Evolutionary conservation across 2,113 vertebrate genomes (phyloP).

Genomic region (Equus quagga): DNA sequence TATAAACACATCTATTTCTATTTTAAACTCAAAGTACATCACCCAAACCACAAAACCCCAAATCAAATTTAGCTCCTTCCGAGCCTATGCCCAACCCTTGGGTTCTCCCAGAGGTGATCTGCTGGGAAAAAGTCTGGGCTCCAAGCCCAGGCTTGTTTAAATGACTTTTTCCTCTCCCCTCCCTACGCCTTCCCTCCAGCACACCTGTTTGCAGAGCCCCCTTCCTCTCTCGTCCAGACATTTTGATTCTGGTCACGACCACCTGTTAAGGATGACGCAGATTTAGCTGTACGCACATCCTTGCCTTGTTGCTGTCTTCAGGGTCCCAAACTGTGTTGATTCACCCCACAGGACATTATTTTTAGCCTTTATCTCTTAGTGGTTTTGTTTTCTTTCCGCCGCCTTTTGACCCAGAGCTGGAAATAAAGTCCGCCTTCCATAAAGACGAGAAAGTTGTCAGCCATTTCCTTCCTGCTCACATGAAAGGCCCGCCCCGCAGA

Average conservation of each 20-base stretch:
- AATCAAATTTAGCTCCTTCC: conserved; percentile 75
- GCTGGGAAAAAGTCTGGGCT: conserved; percentile 77
- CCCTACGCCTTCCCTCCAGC: conserved; percentile 56
- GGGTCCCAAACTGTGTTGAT: conserved; percentile 64
- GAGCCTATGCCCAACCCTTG: not conserved
- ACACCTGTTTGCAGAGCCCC: conserved; percentile 71
- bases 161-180: conserved; percentile 55
- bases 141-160: conserved; percentile 23
- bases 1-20: conserved; percentile 72
- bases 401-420: conserved; percentile 79
- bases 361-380: conserved; percentile 80
- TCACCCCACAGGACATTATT: conserved; percentile 73
- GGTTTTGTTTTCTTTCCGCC: conserved; percentile 79
- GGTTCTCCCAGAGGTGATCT: conserved; percentile 58
- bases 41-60: conserved; percentile 72
- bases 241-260: conserved; percentile 56
- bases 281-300: conserved; percentile 79
- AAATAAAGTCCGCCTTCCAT: conserved; percentile 81
- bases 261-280: conserved; percentile 82
- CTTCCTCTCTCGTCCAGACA: conserved; percentile 58
- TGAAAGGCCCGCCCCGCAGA: conserved; percentile 17
- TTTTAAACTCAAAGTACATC: conserved; percentile 74
- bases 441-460: conserved; percentile 83
- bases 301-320: conserved; percentile 75
- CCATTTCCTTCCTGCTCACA: conserved; percentile 76